These are phyloP conservation scores for Syrmaticus mikado DNA, from an alignment of 2,113 vertebrate species.

Conservation along the genomic window DNA sequence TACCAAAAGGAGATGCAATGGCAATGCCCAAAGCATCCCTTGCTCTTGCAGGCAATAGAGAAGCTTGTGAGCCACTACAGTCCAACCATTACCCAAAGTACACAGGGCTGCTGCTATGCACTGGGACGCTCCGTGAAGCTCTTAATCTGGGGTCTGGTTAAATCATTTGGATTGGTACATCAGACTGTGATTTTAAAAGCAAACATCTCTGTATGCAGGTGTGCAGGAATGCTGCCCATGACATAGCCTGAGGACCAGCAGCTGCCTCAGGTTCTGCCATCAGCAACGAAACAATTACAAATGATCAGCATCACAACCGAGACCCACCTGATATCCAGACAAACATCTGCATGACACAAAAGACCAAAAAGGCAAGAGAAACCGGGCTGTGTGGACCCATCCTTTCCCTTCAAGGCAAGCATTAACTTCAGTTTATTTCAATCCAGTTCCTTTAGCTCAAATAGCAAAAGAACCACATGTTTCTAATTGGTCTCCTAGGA, in stretches of 20 bases:
- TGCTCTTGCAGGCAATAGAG: background rate
- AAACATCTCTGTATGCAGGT: rapidly evolving
- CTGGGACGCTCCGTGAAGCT: background rate
- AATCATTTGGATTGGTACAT: background rate
- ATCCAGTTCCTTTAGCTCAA: background rate
- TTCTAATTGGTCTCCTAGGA: background rate
- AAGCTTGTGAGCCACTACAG: background rate
- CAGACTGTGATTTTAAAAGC: background rate
- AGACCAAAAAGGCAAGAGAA: background rate
- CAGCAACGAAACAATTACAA: background rate
- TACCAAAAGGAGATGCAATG: background rate
- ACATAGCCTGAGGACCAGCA: background rate
- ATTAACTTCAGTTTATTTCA: background rate
- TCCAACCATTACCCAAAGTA: background rate
- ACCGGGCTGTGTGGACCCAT: background rate
- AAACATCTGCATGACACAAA: background rate
- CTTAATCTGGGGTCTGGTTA: background rate
- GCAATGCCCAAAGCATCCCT: background rate
- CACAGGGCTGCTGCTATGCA: background rate
- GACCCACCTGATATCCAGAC: background rate
- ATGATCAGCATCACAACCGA: rapidly evolving
- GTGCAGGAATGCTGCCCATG: background rate
- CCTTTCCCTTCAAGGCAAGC: background rate
- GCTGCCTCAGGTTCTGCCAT: too few relatives aligned
- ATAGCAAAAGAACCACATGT: background rate